Percentiles rank a stretch among this genome's conserved stretches.
Conservation (phyloP, 2,113 vertebrate genomes). For the Halichoeres trimaculatus region DNA sequence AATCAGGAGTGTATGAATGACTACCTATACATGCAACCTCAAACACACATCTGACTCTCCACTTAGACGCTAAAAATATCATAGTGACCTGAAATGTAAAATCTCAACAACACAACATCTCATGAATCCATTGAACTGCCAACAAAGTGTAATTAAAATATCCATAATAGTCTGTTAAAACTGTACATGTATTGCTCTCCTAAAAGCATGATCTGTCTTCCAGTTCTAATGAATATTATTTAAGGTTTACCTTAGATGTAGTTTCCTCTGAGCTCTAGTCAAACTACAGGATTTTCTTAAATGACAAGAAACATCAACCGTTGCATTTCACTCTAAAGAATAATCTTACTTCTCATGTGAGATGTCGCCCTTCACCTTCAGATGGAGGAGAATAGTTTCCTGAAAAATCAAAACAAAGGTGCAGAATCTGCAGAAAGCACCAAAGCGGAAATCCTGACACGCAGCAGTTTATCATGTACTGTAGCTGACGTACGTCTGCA, state of each 20-base stretch:
- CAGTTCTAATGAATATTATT: slow-evolving; percentile 37
- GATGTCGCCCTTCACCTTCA: slow-evolving; percentile 6
- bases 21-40: slow-evolving; percentile 34
- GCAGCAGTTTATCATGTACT: slow-evolving; percentile 30
- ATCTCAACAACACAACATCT: slow-evolving; percentile 3
- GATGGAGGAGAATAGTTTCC: background rate
- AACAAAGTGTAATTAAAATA: slow-evolving; percentile 29
- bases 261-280: slow-evolving; percentile 7
- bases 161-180: slow-evolving; percentile 33
- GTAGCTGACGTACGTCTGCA: slow-evolving; percentile 3
- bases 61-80: background rate
- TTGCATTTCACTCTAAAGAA: background rate
- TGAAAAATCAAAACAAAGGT: background rate
- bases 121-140: slow-evolving; percentile 47
- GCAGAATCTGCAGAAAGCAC: slow-evolving; percentile 34
- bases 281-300: slow-evolving; percentile 5
- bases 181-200: slow-evolving; percentile 51
- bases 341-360: background rate
- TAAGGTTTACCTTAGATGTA: slow-evolving; percentile 29
- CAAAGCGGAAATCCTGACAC: slow-evolving; percentile 41
- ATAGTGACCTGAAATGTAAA: slow-evolving; percentile 24
- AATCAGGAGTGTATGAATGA: slow-evolving; percentile 22
- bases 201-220: slow-evolving; percentile 72
- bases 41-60: slow-evolving; percentile 13
- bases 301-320: background rate